Conservation (phyloP, 2,113 vertebrate genomes). For the Puma concolor region DNA sequence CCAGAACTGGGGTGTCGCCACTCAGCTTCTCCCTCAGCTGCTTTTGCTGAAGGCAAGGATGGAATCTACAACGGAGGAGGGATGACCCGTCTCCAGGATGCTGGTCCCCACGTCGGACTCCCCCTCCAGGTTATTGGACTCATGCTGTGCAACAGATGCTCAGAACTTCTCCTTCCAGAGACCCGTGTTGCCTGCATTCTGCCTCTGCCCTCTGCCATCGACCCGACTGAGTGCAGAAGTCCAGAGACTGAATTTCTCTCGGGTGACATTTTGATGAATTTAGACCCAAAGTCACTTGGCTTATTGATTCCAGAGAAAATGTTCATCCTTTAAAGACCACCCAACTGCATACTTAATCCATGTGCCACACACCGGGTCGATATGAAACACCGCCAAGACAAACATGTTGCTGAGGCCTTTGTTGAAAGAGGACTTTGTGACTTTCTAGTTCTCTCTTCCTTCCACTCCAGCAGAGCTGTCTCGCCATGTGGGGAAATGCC, state of each 20-base stretch:
- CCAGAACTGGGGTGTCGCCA: not conserved
- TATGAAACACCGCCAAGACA: not conserved
- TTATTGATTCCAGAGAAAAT: slow-evolving; percentile 73
- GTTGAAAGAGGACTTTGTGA: not conserved
- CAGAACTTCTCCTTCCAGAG: not conserved
- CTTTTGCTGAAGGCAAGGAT: not conserved
- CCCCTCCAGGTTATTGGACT: not conserved
- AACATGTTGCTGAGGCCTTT: not conserved
- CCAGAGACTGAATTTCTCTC: slow-evolving; percentile 32
- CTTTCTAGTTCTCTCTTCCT: not conserved
- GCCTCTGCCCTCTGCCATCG: not conserved
- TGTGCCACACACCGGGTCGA: not conserved
- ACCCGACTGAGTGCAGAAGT: not conserved
- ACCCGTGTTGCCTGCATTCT: not conserved
- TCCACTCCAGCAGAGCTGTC: not conserved
- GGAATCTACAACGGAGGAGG: not conserved
- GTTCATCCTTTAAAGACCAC: slow-evolving; percentile 60
- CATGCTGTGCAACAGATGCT: not conserved
- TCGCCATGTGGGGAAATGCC: not conserved
- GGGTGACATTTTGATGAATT: slow-evolving; percentile 63
- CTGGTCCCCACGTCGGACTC: not conserved
- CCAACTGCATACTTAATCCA: slow-evolving; percentile 61
- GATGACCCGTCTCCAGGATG: not conserved
- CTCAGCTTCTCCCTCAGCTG: not conserved
- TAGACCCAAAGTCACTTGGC: slow-evolving; percentile 44